These are phyloP conservation scores for Arizona elegans DNA, from an alignment of 2,113 vertebrate genomes.

Conservation along the genomic window DNA sequence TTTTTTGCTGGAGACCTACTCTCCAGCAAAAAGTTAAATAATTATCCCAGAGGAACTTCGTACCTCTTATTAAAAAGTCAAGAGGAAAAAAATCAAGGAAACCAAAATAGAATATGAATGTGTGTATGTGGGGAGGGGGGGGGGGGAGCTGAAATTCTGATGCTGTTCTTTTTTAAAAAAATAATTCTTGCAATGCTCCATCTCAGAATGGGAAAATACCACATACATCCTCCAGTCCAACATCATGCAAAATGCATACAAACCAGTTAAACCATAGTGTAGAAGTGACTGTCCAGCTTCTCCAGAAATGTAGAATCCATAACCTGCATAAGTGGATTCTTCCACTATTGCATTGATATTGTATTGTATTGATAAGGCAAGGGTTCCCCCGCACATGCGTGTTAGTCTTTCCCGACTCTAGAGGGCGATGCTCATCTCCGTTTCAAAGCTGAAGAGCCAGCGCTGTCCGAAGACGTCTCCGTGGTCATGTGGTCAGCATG, in stretches of 20 bases:
- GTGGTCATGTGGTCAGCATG: too few relatives aligned
- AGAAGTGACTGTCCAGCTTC: background rate
- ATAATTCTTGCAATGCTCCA: too few relatives aligned
- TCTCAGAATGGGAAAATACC: background rate
- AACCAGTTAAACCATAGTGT: background rate
- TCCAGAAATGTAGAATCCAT: background rate
- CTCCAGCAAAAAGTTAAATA: background rate
- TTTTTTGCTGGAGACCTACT: too few relatives aligned
- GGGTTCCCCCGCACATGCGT: too few relatives aligned
- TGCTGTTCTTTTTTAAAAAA: too few relatives aligned
- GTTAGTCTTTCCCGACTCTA: too few relatives aligned
- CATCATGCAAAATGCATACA: background rate
- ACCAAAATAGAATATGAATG: background rate
- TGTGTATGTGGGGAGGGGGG: too few relatives aligned
- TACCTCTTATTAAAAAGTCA: background rate
- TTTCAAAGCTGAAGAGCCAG: too few relatives aligned
- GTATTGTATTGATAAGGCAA: background rate
- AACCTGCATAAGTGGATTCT: background rate
- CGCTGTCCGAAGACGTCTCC: too few relatives aligned
- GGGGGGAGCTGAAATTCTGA: too few relatives aligned
- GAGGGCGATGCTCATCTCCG: too few relatives aligned
- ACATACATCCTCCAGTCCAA: background rate
- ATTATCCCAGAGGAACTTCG: background rate
- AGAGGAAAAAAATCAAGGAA: background rate
- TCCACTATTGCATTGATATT: background rate